A percentile compares a stretch with the other conserved stretches of the same genome.
phyloP scores from a whole-genome alignment of 2,113 vertebrate species.

The Aegithalos caudatus region DNA sequence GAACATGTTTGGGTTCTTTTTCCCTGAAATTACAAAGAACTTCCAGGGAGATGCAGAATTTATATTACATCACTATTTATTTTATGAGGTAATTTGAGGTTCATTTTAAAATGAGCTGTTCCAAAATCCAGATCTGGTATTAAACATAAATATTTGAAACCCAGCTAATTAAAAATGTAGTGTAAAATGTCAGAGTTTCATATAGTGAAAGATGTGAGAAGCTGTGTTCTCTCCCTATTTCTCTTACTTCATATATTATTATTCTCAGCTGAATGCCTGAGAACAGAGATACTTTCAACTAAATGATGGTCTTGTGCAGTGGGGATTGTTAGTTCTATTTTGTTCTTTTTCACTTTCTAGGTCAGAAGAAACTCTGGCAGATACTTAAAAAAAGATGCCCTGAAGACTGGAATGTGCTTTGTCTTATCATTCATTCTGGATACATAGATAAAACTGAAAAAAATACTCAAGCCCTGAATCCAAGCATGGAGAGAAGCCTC shows the following conservation, averaged over 20 bases:
- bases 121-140: not conserved
- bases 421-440: not conserved
- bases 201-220: not conserved
- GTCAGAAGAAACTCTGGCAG: constrained; percentile 6
- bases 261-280: not conserved
- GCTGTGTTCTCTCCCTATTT: not conserved
- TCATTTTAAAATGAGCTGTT: not conserved
- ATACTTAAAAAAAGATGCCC: not conserved
- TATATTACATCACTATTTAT: not conserved
- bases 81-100: not conserved
- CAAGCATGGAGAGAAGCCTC: not conserved
- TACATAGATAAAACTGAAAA: not conserved
- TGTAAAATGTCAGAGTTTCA: not conserved
- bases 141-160: constrained; percentile 35
- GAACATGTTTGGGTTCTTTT: not conserved
- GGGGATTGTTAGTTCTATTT: not conserved
- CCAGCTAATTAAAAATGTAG: not conserved
- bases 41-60: not conserved
- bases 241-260: not conserved
- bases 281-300: not conserved
- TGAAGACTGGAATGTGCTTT: not conserved
- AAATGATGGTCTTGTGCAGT: not conserved
- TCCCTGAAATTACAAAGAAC: not conserved
- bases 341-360: not conserved
- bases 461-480: not conserved